Conservation (phyloP, 2,113 vertebrate species). For the Podilymbus podiceps region DNA sequence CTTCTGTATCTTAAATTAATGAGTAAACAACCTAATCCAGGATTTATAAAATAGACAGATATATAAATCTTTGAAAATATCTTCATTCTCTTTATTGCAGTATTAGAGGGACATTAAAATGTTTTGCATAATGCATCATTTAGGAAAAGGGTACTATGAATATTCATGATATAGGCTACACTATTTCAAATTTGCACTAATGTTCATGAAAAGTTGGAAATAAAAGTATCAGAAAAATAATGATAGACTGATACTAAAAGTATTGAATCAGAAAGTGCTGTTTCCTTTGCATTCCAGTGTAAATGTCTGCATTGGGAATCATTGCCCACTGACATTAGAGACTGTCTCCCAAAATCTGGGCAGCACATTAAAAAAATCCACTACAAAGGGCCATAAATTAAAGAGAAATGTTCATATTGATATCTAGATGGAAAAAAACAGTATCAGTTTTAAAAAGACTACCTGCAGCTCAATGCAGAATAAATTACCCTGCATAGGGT, state of each 20-base stretch:
- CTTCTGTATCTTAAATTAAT: not conserved
- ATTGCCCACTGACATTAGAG: not conserved
- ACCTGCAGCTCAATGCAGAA: not conserved
- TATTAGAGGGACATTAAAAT: not conserved
- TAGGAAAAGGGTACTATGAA: not conserved
- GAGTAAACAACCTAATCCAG: not conserved
- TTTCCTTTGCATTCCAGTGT: not conserved
- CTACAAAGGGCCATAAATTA: not conserved
- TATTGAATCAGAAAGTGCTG: not conserved
- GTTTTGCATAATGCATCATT: not conserved
- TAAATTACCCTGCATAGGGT: not conserved
- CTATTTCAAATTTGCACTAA: not conserved
- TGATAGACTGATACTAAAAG: not conserved
- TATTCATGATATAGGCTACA: not conserved
- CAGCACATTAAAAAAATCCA: not conserved
- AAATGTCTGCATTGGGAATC: not conserved
- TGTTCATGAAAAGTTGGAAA: not conserved
- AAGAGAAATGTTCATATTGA: not conserved
- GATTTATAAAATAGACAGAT: not conserved
- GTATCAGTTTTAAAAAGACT: not conserved
- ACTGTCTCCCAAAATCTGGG: not conserved
- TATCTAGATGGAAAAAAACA: not conserved
- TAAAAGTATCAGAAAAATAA: not conserved
- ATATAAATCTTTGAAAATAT: not conserved
- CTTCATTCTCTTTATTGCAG: not conserved